Evolutionary conservation across 2,888 invertebrate genomes (phyloP).

Genomic region (Clivina fossor): DNA sequence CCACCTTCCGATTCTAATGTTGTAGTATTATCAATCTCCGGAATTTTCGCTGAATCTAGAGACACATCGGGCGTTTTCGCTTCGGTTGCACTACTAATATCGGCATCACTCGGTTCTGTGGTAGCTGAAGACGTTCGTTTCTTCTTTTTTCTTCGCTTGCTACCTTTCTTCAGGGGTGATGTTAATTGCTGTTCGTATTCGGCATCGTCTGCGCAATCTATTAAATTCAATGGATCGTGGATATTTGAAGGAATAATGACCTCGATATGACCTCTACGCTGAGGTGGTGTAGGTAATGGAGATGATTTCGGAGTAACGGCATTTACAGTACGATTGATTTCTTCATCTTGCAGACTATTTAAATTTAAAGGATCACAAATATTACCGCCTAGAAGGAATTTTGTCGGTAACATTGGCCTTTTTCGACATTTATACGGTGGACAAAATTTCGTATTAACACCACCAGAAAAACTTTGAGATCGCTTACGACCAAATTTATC

Average conservation of each 20-base stretch:
- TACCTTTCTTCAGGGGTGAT: constrained; percentile 65
- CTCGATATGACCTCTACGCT: constrained; percentile 79
- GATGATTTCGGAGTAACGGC: constrained; percentile 92
- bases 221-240: constrained; percentile 86
- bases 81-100: constrained; percentile 54
- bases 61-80: constrained; percentile 52
- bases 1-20: constrained; percentile 4
- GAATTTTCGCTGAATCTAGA: constrained; percentile 52
- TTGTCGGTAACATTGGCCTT: constrained; percentile 83
- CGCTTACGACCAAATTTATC: constrained; percentile 64
- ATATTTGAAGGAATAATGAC: constrained; percentile 90
- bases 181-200: constrained; percentile 80
- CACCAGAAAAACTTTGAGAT: constrained; percentile 66
- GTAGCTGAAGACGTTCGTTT: constrained; percentile 57
- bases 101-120: constrained; percentile 48
- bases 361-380: constrained; percentile 93
- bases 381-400: constrained; percentile 92
- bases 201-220: constrained; percentile 76
- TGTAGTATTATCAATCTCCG: constrained; percentile 40
- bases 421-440: constrained; percentile 74
- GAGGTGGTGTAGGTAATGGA: constrained; percentile 81
- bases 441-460: constrained; percentile 68
- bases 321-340: constrained; percentile 76
- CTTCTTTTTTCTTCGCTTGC: constrained; percentile 67
- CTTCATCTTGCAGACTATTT: constrained; percentile 85